Evolutionary conservation across 1,140 invertebrate genomes (phyloP), one percentile per base, ranked within the genome.

Genomic region (Bradysia coprophila): DNA sequence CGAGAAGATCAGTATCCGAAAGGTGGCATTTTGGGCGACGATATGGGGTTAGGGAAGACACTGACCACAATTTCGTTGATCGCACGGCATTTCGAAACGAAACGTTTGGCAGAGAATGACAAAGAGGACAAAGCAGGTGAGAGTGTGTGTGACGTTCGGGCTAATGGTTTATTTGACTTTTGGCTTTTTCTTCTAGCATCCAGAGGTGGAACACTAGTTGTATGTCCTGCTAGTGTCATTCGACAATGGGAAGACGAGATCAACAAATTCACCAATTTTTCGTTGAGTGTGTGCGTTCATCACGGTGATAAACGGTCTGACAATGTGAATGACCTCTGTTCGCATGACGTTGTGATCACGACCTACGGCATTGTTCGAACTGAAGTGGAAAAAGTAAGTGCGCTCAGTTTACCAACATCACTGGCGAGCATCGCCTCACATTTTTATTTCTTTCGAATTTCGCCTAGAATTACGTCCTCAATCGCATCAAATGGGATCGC

Each of bases 21-120:
- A 32, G 90, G 88, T 8, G 90, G 89, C 2, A 76, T 87, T 31
- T 46, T 59, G 38, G 89, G 89, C 40, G 91, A 95, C 66, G 91
- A 95, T 57, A 96, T 96, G 91, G 92, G 92, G 21, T 61, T 89
- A 1, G 83, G 81, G 2, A 95, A 96, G 63, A 96, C 92, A 0
- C 59, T 96, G 4, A 89, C 85, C 0, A 90, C 93, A 78, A 88
- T 97, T 45, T 74, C 89, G 0, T 58, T 93, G 3, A 68, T 87
- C 3, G n/a, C n/a, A n/a, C n/a, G n/a, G n/a, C n/a, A n/a, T n/a
- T 52, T 81, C 1, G 63, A 64, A 41, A 49, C 51, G 10, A 55
- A 60, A 42, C 48, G 48, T 51, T 46, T 46, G 16, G 44, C 48
- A 39, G 37, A 54, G 41, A n/a, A 31, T 31, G 47, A 46, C 11